These are phyloP conservation scores for Harmothoe impar DNA, from an alignment of 2,888 invertebrate species.

Conservation along the genomic window DNA sequence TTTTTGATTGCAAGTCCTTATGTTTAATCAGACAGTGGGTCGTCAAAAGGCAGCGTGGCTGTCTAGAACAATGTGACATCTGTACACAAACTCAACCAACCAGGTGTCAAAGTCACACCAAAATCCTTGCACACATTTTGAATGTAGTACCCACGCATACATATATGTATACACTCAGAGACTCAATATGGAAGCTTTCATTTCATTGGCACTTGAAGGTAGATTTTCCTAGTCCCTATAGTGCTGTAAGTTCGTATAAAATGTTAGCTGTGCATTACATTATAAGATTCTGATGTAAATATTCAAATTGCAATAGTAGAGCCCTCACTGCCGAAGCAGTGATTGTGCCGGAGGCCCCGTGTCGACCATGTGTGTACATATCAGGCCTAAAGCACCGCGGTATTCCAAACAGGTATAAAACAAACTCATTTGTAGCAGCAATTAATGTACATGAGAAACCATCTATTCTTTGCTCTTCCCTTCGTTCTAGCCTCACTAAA, in stretches of 20 bases:
- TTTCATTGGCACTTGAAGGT: constrained; percentile 33
- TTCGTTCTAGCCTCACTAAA: too few relatives aligned
- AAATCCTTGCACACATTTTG: too few relatives aligned
- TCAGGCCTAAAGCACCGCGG: constrained; percentile 4
- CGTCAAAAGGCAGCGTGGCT: not conserved
- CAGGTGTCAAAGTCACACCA: too few relatives aligned
- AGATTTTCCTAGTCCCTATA: not conserved
- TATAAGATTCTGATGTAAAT: not conserved
- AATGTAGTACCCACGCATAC: too few relatives aligned
- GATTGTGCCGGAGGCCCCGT: not conserved
- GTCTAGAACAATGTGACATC: not conserved
- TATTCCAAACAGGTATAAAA: constrained; percentile 1
- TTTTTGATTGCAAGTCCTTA: not conserved
- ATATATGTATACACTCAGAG: not conserved
- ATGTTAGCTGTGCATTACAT: not conserved
- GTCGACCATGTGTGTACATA: not conserved
- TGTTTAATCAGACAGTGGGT: too few relatives aligned
- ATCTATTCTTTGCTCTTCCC: too few relatives aligned
- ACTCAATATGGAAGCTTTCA: constrained; percentile 27
- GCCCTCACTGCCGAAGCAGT: not conserved
- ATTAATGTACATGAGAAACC: not conserved
- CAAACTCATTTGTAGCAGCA: not conserved
- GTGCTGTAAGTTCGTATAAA: not conserved
- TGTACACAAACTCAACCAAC: not conserved
- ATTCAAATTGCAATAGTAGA: not conserved